A percentile compares a stretch with the other conserved stretches of the same genome.
These are phyloP conservation scores for Percopsis omiscomaycus DNA, from an alignment of 2,797 vertebrate species.

Conservation along the genomic window DNA sequence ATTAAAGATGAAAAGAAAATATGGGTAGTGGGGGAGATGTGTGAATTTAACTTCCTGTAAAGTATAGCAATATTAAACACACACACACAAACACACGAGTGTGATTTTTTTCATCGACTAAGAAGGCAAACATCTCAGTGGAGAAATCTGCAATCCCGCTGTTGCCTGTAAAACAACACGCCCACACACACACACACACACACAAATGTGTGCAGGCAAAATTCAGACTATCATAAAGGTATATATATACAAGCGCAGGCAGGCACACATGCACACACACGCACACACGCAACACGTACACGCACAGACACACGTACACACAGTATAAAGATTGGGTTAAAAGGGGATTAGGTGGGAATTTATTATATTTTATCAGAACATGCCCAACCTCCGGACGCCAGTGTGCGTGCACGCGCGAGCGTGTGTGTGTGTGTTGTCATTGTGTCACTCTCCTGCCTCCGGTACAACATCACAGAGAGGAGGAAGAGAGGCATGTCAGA, in stretches of 20 bases:
- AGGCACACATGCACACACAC: not conserved
- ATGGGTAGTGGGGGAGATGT: constrained; percentile 13
- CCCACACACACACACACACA: constrained; percentile 20
- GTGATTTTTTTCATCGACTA: constrained; percentile 21
- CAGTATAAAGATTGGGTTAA: constrained; percentile 30
- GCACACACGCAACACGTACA: not conserved
- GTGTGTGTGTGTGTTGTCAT: not conserved
- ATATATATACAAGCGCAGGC: constrained; percentile 11
- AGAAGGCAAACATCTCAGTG: constrained; percentile 31
- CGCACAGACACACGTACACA: constrained; percentile 38
- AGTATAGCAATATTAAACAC: not conserved
- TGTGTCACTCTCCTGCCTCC: constrained; percentile 17
- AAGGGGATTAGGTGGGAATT: too few relatives aligned
- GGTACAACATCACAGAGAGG: constrained; percentile 22
- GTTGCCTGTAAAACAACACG: constrained; percentile 39
- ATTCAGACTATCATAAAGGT: not conserved
- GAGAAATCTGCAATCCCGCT: constrained; percentile 32
- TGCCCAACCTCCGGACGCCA: not conserved
- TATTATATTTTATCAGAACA: not conserved
- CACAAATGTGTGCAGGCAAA: not conserved
- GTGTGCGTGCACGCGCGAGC: not conserved
- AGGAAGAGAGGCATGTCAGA: not conserved
- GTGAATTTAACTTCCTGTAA: constrained; percentile 17
- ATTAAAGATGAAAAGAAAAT: not conserved
- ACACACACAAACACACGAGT: not conserved